Conservation (phyloP, 2,797 vertebrate genomes). For the Neopelma chrysocephalum region DNA sequence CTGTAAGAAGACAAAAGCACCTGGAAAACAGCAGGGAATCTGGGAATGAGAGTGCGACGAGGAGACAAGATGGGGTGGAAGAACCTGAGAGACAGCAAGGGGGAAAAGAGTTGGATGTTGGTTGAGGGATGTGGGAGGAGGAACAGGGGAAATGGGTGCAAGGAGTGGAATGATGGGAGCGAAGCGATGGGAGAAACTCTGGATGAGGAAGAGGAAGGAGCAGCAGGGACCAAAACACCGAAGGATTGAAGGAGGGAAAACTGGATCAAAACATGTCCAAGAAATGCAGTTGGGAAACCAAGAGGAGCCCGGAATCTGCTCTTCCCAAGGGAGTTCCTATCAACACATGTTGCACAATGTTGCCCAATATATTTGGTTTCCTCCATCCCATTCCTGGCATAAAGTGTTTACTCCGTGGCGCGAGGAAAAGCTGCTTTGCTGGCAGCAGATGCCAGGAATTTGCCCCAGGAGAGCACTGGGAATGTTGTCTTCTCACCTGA, state of each 20-base stretch:
- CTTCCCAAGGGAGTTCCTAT: background rate
- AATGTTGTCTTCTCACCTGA: background rate
- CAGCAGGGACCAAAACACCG: background rate
- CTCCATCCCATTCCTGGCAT: slow-evolving; percentile 5
- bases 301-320: background rate
- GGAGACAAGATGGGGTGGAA: background rate
- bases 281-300: background rate
- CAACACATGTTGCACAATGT: background rate
- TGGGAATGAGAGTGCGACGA: background rate
- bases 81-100: background rate
- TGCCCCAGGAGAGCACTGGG: background rate
- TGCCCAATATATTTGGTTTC: slow-evolving; percentile 2
- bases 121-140: background rate
- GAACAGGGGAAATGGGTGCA: background rate
- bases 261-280: background rate
- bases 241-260: background rate
- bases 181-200: background rate
- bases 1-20: background rate
- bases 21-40: background rate
- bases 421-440: background rate
- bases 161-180: background rate
- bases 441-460: background rate
- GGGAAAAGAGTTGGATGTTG: background rate
- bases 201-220: background rate
- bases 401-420: background rate